Conservation (phyloP, 37 sponge, comb jelly and placozoan species). For the Petrosia ficiformis region DNA sequence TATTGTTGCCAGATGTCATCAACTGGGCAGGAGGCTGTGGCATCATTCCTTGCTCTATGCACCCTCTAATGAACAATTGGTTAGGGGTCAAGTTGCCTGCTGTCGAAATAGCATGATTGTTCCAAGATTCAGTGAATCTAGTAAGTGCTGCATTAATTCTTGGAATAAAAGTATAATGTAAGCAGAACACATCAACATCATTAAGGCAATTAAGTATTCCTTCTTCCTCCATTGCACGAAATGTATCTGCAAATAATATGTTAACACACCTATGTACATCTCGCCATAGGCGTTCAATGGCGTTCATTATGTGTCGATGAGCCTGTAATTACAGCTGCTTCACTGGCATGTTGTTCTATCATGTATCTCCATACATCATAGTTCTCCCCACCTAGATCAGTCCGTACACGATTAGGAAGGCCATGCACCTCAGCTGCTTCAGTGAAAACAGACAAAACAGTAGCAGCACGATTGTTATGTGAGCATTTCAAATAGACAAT, state of each 20-base stretch:
- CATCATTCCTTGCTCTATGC: conserved; percentile 10
- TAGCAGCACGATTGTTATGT: too few relatives aligned
- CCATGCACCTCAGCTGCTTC: too few relatives aligned
- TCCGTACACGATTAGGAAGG: too few relatives aligned
- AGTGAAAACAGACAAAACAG: too few relatives aligned
- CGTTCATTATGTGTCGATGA: conserved; percentile 42
- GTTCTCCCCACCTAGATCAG: too few relatives aligned
- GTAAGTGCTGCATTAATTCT: conserved; percentile 18
- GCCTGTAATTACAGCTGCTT: conserved; percentile 7
- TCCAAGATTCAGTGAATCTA: conserved; percentile 34
- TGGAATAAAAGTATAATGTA: conserved; percentile 24
- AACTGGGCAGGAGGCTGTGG: neutral
- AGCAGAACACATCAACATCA: conserved; percentile 40
- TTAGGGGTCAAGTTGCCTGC: conserved; percentile 19
- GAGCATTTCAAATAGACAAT: too few relatives aligned
- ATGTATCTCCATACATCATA: too few relatives aligned
- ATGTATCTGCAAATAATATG: conserved; percentile 2
- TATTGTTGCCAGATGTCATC: too few relatives aligned
- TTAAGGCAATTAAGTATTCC: conserved; percentile 16
- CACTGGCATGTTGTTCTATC: neutral
- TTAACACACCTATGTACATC: conserved; percentile 44
- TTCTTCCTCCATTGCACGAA: conserved; percentile 15
- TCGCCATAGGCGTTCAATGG: conserved; percentile 50
- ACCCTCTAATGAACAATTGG: conserved; percentile 29
- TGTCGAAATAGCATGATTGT: conserved; percentile 37